Evolutionary conservation across 2,888 invertebrate genomes (phyloP).

Genomic region (Boloria selene): DNA sequence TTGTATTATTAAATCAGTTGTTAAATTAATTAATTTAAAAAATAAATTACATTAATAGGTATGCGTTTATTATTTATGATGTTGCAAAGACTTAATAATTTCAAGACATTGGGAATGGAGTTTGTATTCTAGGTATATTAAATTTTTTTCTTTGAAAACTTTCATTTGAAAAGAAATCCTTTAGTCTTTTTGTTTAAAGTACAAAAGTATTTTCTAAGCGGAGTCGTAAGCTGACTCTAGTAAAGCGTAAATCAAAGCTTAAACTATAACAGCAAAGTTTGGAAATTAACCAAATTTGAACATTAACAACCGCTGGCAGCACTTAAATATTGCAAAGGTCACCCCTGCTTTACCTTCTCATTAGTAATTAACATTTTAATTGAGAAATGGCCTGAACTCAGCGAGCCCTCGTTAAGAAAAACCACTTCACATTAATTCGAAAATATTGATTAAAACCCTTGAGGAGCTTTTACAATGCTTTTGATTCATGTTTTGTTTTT

Average conservation of each 20-base stretch:
- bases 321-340: constrained; percentile 16
- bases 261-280: background rate
- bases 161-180: too few relatives aligned
- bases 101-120: too few relatives aligned
- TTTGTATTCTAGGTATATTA: too few relatives aligned
- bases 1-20: too few relatives aligned
- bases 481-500: background rate
- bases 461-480: background rate
- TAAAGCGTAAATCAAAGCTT: background rate
- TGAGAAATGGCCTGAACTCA: constrained; percentile 37
- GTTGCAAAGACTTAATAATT: too few relatives aligned
- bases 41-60: too few relatives aligned
- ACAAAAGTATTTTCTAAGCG: too few relatives aligned
- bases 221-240: too few relatives aligned
- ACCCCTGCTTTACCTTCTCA: constrained; percentile 32
- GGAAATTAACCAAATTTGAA: background rate
- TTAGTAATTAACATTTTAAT: constrained; percentile 43
- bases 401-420: constrained; percentile 27
- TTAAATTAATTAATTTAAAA: too few relatives aligned
- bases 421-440: constrained; percentile 3
- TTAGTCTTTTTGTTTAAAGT: too few relatives aligned
- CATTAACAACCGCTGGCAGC: background rate
- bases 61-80: too few relatives aligned
- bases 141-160: too few relatives aligned
- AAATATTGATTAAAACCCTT: background rate